phyloP scores from a whole-genome alignment of 2,113 vertebrate species.

The Pluvialis apricaria region DNA sequence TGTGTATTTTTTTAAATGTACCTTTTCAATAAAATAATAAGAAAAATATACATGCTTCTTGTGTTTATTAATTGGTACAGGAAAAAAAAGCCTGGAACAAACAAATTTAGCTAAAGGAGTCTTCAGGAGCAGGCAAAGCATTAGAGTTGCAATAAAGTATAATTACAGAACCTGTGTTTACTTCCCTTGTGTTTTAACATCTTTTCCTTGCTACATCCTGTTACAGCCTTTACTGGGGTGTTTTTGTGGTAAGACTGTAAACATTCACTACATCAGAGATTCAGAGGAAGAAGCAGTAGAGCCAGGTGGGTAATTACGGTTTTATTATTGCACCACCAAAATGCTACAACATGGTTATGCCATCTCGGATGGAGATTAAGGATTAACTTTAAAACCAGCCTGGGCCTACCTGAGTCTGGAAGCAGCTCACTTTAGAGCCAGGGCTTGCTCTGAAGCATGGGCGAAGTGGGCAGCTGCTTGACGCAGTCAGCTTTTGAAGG shows the following conservation, averaged over 20 bases:
- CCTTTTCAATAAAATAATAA: constrained; percentile 85
- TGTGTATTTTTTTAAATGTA: constrained; percentile 88
- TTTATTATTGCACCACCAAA: neutral
- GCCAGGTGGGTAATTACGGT: neutral
- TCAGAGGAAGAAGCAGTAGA: neutral
- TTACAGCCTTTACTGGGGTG: neutral
- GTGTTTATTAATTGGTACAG: constrained; percentile 1
- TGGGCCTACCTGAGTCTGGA: neutral
- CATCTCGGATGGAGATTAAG: neutral
- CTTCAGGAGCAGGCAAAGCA: neutral
- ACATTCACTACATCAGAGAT: neutral
- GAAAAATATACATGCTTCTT: constrained; percentile 56
- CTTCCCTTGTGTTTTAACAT: neutral
- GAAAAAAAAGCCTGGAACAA: neutral
- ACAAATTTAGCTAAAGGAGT: neutral
- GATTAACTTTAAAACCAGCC: neutral
- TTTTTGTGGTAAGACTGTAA: neutral
- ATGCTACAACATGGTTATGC: neutral
- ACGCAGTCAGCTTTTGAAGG: neutral
- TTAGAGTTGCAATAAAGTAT: neutral
- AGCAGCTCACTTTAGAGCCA: neutral
- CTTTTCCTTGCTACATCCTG: neutral
- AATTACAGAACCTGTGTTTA: constrained; percentile 11
- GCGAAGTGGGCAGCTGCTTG: neutral
- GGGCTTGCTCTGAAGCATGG: neutral